Base-by-base conservation (phyloP, 2,888 invertebrate genomes). In the Leptinotarsa rubiginosa region DNA sequence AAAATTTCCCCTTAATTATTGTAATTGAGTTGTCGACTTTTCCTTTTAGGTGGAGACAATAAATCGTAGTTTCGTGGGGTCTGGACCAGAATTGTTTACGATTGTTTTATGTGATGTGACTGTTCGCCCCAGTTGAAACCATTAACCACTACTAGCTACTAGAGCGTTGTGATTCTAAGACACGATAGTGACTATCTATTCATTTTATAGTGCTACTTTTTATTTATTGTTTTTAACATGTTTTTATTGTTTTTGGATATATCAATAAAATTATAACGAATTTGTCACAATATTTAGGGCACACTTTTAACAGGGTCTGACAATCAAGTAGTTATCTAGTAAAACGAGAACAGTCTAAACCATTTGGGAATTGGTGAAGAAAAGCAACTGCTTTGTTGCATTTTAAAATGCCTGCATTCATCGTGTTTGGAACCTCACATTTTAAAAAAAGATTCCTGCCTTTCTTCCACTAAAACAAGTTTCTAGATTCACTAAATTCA, bases 161-260 rank as follows among this genome's bases (percentile, higher is more conserved):
- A 80, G 81, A 78, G 77, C 80, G 80, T 62, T 81, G 82, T 82
- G 82, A 82, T 82, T 77, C 72, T 78, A 75, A 82, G 78, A 81
- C 77, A 79, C 80, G 75, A 78, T 82, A 81, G 81, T 80, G 81
- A 81, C 80, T 78, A 76, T 78, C 56, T 41, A 49, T 65, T 78
- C 75, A 78, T 81, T 77, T 80, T 81, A 77, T 81, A 79, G 79
- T 79, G 80, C 78, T 80, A 79, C 77, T 74, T 77, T 75, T 82
- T 80, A 80, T 80, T 82, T 82, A 81, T 81, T 81, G 78, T 75
- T 75, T 75, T 75, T 75, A 74, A 73, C 72, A 69, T 41, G 66
- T 16, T 78, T 77, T 78, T 75, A 75, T 75, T 73, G 73, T 75
- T 72, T 66, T 72, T 72, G 69, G 66, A 65, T 72, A 69, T 69